Evolutionary conservation across 2,888 invertebrate species (phyloP).

Genomic region (Torymus auratus): DNA sequence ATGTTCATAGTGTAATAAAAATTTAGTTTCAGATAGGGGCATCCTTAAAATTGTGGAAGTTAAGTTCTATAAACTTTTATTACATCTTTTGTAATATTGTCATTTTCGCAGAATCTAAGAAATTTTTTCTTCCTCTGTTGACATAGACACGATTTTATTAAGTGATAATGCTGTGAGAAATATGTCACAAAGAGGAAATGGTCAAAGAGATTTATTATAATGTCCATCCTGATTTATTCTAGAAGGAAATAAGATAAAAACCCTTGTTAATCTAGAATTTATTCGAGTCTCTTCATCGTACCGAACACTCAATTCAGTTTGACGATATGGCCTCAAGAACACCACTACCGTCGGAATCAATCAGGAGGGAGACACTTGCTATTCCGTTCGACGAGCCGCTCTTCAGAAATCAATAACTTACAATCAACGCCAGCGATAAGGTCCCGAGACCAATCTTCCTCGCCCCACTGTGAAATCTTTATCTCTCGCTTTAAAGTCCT

Average conservation of each 20-base stretch:
- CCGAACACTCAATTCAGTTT: not conserved
- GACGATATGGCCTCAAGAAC: slow-evolving; percentile 1
- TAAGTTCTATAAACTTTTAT: too few relatives aligned
- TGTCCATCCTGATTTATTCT: not conserved
- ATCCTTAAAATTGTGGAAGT: too few relatives aligned
- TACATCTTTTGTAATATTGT: too few relatives aligned
- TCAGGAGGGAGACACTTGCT: slow-evolving; percentile 21
- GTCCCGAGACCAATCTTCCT: slow-evolving; percentile 10
- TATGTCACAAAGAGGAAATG: not conserved
- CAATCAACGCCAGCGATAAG: slow-evolving; percentile 50
- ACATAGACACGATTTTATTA: not conserved
- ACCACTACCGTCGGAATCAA: slow-evolving; percentile 37
- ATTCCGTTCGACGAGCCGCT: not conserved
- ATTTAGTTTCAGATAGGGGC: too few relatives aligned
- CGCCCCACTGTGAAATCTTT: slow-evolving; percentile 48
- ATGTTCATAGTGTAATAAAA: too few relatives aligned
- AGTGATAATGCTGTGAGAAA: not conserved
- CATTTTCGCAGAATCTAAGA: too few relatives aligned
- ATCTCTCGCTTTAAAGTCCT: slow-evolving; percentile 50
- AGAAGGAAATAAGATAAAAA: not conserved
- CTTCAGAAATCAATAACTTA: slow-evolving; percentile 52
- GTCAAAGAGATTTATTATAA: not conserved
- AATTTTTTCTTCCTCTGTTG: not conserved
- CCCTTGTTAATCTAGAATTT: not conserved
- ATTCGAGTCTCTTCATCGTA: not conserved